Conservation (phyloP, 2,797 vertebrate genomes). For the Alexandromys oeconomus region DNA sequence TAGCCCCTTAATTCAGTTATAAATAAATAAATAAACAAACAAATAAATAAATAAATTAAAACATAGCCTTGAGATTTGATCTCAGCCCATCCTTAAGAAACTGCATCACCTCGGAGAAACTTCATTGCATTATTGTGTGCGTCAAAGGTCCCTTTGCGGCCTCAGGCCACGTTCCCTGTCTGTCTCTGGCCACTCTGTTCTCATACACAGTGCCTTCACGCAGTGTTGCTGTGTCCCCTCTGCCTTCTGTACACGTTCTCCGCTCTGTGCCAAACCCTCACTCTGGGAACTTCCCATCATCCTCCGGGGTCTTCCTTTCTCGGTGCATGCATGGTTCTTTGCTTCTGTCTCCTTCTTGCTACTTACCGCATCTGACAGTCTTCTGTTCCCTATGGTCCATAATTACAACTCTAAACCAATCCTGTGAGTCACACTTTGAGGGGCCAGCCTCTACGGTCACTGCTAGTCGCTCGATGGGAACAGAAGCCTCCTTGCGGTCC, state of each 20-base stretch:
- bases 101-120: neutral
- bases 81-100: conserved; percentile 9
- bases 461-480: neutral
- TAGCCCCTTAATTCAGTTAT: neutral
- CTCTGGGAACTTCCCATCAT: neutral
- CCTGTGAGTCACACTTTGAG: neutral
- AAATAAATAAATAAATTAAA: neutral
- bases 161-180: neutral
- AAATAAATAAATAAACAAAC: neutral
- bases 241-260: neutral
- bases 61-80: neutral
- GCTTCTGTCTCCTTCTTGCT: neutral
- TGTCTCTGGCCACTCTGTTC: neutral
- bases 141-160: neutral
- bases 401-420: neutral
- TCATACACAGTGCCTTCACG: neutral
- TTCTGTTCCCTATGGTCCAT: conserved; percentile 33
- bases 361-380: neutral
- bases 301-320: neutral
- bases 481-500: neutral
- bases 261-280: neutral
- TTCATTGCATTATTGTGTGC: neutral
- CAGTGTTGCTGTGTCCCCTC: neutral
- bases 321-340: neutral
- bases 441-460: neutral